A percentile compares a stretch with the other conserved stretches of the same genome.
phyloP scores from a whole-genome alignment of 2,113 vertebrate genomes.

The Tragelaphus scriptus region DNA sequence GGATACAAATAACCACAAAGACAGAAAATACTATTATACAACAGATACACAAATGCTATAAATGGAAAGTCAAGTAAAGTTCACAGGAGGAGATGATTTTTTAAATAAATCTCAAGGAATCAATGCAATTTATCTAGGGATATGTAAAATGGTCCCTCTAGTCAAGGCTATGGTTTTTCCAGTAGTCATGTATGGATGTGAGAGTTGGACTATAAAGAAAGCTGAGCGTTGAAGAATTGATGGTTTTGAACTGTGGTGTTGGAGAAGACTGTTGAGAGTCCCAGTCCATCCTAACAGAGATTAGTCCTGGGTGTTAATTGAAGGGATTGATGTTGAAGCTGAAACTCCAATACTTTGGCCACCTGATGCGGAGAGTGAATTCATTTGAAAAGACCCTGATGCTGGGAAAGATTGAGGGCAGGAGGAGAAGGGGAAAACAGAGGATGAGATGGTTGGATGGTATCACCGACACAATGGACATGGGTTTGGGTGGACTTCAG shows the following conservation, averaged over 20 bases:
- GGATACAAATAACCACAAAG: not conserved
- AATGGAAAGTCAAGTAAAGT: not conserved
- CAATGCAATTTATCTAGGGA: not conserved
- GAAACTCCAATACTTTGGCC: not conserved
- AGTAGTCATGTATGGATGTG: not conserved
- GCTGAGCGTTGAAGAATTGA: accelerated
- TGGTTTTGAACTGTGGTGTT: not conserved
- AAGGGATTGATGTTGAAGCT: not conserved
- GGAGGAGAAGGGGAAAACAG: not conserved
- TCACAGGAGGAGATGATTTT: not conserved
- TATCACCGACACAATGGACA: accelerated
- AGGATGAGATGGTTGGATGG: not conserved
- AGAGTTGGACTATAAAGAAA: not conserved
- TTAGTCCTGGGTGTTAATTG: not conserved
- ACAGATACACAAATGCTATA: not conserved
- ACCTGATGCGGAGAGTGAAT: accelerated
- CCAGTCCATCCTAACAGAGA: not conserved
- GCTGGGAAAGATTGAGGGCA: not conserved
- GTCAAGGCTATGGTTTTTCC: not conserved
- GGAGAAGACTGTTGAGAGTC: not conserved
- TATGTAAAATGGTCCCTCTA: not conserved
- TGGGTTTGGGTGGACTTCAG: no score
- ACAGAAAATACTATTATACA: not conserved
- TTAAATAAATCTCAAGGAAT: not conserved
- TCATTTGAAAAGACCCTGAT: not conserved